Evolutionary conservation across 2,888 invertebrate genomes (phyloP).

Genomic region (Phyllotreta cruciferae): DNA sequence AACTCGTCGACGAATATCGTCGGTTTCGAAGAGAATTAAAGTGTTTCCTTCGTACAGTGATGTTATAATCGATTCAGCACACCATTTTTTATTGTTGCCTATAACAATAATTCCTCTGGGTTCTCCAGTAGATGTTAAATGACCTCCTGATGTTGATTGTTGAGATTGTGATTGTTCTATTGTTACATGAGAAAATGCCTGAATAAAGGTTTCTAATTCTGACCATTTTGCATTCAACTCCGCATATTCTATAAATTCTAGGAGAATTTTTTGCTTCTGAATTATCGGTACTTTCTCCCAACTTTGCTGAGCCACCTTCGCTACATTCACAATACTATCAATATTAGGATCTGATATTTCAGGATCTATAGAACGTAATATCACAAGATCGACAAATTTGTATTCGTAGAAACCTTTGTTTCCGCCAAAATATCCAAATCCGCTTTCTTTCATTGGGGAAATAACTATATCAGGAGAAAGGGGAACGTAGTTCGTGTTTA

Average conservation of each 20-base stretch:
- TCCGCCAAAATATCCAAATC: conserved; percentile 62
- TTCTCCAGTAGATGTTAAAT: conserved; percentile 43
- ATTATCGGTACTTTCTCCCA: conserved; percentile 50
- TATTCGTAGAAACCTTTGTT: conserved; percentile 48
- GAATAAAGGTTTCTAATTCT: conserved; percentile 31
- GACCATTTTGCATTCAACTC: conserved; percentile 32
- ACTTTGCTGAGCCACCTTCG: conserved; percentile 59
- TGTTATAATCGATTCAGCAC: conserved; percentile 45
- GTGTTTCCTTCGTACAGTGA: conserved; percentile 53
- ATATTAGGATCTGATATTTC: conserved; percentile 50
- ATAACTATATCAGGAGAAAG: conserved; percentile 62
- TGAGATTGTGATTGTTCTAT: not conserved
- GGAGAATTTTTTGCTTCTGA: conserved; percentile 43
- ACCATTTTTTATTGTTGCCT: conserved; percentile 37
- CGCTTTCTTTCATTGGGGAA: conserved; percentile 62
- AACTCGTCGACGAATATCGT: conserved; percentile 33
- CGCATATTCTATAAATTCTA: conserved; percentile 42
- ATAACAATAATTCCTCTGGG: conserved; percentile 51
- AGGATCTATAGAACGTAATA: conserved; percentile 20
- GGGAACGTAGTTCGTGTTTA: conserved; percentile 62
- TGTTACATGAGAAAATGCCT: not conserved
- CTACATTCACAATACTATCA: conserved; percentile 61
- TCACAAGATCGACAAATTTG: not conserved
- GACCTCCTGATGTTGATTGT: conserved; percentile 35
- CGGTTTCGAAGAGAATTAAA: conserved; percentile 47